phyloP scores from a whole-genome alignment of 1,140 invertebrate genomes.

The Melipona quadrifasciata region DNA sequence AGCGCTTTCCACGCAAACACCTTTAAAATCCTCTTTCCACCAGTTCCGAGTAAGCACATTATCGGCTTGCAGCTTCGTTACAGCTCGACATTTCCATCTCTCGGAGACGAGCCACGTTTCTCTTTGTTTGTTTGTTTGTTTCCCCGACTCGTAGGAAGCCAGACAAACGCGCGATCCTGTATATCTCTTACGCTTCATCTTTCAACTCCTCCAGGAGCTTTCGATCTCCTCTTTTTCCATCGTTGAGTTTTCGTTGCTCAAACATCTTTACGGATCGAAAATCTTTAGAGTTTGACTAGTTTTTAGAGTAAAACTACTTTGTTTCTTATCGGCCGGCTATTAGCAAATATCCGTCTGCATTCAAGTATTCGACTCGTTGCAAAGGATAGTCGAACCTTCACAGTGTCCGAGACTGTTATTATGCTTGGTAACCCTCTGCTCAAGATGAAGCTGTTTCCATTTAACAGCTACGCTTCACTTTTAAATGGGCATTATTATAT shows the following conservation, averaged over 20 bases:
- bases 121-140: constrained; percentile 8
- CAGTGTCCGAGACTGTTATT: neutral
- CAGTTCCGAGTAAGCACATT: constrained; percentile 51
- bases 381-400: neutral
- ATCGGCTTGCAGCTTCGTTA: constrained; percentile 58
- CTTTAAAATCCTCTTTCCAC: constrained; percentile 53
- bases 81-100: constrained; percentile 41
- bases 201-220: too few relatives aligned
- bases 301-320: too few relatives aligned
- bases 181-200: neutral
- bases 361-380: neutral
- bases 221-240: too few relatives aligned
- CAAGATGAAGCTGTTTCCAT: neutral
- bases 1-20: constrained; percentile 9
- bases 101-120: neutral
- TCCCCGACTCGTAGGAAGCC: neutral
- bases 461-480: neutral
- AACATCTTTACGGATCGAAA: too few relatives aligned
- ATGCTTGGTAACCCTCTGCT: neutral
- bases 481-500: neutral
- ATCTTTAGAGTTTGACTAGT: too few relatives aligned
- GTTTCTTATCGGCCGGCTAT: neutral
- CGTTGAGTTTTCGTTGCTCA: neutral
- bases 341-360: neutral
- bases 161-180: neutral